Conservation (phyloP, 2,888 invertebrate genomes). For the Rosalia funebris region DNA sequence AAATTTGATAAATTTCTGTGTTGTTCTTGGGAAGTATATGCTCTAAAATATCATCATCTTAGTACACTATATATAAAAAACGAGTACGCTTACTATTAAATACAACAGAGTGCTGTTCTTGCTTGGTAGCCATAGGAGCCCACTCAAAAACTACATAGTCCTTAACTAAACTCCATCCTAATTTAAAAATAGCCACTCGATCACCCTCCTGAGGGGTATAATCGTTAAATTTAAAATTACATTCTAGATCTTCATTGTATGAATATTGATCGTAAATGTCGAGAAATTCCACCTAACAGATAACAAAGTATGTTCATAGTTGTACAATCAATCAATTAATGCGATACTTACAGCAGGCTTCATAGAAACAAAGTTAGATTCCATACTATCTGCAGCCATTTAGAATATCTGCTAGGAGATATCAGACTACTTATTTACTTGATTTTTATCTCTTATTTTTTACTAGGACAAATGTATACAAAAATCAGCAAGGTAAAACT, state of each 20-base stretch:
- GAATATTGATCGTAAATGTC: conserved; percentile 54
- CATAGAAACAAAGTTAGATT: conserved; percentile 43
- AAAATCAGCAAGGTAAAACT: too few relatives aligned
- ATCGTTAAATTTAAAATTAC: conserved; percentile 52
- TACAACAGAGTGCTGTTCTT: conserved; percentile 40
- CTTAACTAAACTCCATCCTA: conserved; percentile 60
- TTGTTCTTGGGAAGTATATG: conserved; percentile 53
- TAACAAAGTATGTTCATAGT: conserved; percentile 1
- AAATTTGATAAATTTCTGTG: conserved; percentile 58
- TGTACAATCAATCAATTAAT: conserved; percentile 1
- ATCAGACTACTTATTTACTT: too few relatives aligned
- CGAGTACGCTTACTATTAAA: conserved; percentile 53
- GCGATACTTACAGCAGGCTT: conserved; percentile 35
- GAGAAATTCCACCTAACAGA: conserved; percentile 54
- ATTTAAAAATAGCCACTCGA: conserved; percentile 58
- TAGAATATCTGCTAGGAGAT: too few relatives aligned
- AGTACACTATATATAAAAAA: conserved; percentile 4
- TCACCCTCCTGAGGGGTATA: conserved; percentile 58
- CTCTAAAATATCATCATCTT: conserved; percentile 45
- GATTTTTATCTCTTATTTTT: too few relatives aligned
- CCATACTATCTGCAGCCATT: conserved; percentile 36
- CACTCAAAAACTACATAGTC: conserved; percentile 60
- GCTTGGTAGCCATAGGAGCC: conserved; percentile 46
- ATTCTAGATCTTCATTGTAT: conserved; percentile 53
- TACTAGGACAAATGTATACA: too few relatives aligned